A percentile compares a stretch with the other conserved stretches of the same genome.
Conservation (phyloP, 2,797 vertebrate species). For the Oryzias dopingdopingensis region DNA sequence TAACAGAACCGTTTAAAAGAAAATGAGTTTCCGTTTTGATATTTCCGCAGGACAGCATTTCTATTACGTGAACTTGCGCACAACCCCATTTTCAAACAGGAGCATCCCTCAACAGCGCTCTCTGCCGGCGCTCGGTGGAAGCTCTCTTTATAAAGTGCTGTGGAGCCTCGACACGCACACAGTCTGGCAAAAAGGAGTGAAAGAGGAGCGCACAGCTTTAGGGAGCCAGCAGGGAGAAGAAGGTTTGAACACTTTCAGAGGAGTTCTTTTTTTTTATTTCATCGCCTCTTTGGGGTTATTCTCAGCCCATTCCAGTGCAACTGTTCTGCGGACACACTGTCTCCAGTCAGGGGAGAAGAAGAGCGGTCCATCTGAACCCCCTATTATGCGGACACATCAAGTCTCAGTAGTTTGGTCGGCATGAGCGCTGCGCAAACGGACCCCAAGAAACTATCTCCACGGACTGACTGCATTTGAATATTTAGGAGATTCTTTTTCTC, state of each 20-base stretch:
- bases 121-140: conserved; percentile 44
- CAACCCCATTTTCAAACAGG: conserved; percentile 26
- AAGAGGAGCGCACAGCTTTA: conserved; percentile 60
- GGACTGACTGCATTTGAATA: conserved; percentile 60
- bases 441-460: conserved; percentile 57
- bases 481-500: conserved; percentile 30
- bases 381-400: conserved; percentile 69
- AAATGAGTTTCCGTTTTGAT: background rate
- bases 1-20: conserved; percentile 18
- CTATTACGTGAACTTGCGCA: conserved; percentile 23
- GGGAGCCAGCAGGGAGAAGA: conserved; percentile 13
- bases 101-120: conserved; percentile 49
- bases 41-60: conserved; percentile 26
- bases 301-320: conserved; percentile 23
- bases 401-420: conserved; percentile 65
- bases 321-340: conserved; percentile 49
- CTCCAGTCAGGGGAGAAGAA: conserved; percentile 23
- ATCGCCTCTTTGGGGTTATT: conserved; percentile 18
- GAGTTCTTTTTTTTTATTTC: conserved; percentile 33
- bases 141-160: conserved; percentile 61
- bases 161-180: conserved; percentile 59
- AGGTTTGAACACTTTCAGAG: conserved; percentile 47
- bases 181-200: conserved; percentile 61
- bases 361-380: conserved; percentile 41
- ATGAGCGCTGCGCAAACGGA: conserved; percentile 65